Evolutionary conservation across 2,113 vertebrate genomes (phyloP).

Genomic region (Mobula hypostoma): DNA sequence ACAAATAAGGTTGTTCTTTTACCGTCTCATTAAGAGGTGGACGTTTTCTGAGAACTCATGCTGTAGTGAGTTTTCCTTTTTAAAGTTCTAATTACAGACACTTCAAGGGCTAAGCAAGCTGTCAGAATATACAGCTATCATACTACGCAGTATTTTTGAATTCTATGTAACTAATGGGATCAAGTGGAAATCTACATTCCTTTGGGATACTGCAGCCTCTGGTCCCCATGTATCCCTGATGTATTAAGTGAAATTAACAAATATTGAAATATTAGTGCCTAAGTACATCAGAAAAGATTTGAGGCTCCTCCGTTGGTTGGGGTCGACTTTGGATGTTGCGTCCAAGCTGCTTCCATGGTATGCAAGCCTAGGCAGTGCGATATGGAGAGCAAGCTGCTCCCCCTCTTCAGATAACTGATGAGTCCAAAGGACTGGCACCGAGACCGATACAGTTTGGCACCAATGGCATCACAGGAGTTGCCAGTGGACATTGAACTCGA

Average conservation of each 20-base stretch:
- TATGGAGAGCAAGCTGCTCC: no score
- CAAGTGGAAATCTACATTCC: not conserved
- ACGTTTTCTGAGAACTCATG: not conserved
- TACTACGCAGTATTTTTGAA: not conserved
- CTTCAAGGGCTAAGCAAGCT: conserved; percentile 1
- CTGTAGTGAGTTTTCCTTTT: not conserved
- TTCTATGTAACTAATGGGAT: not conserved
- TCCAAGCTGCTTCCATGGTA: no score
- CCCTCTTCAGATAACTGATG: no score
- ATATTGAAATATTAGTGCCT: not conserved
- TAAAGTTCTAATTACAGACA: conserved; percentile 5
- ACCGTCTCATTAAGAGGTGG: not conserved
- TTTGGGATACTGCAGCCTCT: not conserved
- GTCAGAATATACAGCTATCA: conserved; percentile 5
- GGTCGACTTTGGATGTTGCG: no score
- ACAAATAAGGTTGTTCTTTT: conserved; percentile 30
- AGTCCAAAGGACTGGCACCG: no score
- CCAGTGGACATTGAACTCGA: no score
- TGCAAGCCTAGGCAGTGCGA: no score
- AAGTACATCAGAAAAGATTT: not conserved
- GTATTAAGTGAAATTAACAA: not conserved
- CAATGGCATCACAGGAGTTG: no score
- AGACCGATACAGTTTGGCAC: no score
- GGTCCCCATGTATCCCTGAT: not conserved
- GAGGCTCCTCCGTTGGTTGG: no score